Percentiles rank a stretch among this genome's conserved stretches.
Evolutionary conservation across 1,140 invertebrate species (phyloP).

Genomic region (Belonocnema kinseyi): DNA sequence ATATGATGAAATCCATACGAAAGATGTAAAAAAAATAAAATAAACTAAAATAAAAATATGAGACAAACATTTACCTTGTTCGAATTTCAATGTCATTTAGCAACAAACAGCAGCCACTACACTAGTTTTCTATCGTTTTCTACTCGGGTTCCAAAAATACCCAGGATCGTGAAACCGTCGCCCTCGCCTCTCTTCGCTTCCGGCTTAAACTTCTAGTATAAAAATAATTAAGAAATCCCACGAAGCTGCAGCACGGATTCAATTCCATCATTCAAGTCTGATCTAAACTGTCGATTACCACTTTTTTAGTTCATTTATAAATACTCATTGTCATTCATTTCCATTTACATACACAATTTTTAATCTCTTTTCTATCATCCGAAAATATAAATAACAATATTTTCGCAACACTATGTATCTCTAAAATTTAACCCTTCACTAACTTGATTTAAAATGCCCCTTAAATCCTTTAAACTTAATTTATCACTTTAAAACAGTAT

Average conservation of each 20-base stretch:
- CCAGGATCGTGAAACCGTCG: constrained; percentile 49
- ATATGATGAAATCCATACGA: not conserved
- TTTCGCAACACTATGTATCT: no score
- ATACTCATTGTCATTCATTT: not conserved
- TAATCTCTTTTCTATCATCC: no score
- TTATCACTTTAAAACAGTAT: no score
- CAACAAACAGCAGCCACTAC: constrained; percentile 44
- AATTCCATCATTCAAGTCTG: constrained; percentile 39
- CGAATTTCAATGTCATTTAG: constrained; percentile 38
- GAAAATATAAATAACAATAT: no score
- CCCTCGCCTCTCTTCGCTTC: constrained; percentile 44
- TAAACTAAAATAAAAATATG: constrained; percentile 34
- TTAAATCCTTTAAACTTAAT: no score
- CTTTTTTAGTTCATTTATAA: not conserved
- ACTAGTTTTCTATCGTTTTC: constrained; percentile 41
- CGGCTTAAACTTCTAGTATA: constrained; percentile 52
- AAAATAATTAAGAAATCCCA: constrained; percentile 55
- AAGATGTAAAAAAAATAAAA: constrained; percentile 39
- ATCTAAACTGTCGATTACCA: not conserved
- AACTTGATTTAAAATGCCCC: no score
- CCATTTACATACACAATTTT: no score
- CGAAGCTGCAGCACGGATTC: constrained; percentile 51
- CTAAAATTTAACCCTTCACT: no score
- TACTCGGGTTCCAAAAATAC: constrained; percentile 44
- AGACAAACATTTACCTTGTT: constrained; percentile 45